Conservation (phyloP, 2,113 vertebrate species). For the Circaetus gallicus region DNA sequence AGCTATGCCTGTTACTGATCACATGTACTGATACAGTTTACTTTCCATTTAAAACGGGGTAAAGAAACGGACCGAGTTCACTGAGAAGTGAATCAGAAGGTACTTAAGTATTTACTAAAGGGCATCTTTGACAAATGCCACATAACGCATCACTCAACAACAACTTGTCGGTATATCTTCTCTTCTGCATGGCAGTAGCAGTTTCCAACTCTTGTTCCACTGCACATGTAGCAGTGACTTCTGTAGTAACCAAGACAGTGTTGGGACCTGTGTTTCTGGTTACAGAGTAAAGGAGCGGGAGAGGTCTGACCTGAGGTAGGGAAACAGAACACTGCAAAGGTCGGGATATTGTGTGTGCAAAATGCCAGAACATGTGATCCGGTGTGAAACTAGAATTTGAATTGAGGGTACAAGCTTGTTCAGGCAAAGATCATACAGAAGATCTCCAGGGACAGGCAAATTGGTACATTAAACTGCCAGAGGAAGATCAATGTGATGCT, state of each 20-base stretch:
- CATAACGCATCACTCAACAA: not conserved
- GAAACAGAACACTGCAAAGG: not conserved
- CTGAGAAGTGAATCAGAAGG: not conserved
- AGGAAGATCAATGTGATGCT: not conserved
- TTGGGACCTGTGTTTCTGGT: not conserved
- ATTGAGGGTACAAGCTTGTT: not conserved
- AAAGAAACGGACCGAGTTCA: not conserved
- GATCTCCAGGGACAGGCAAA: not conserved
- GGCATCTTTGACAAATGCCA: not conserved
- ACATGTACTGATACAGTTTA: not conserved
- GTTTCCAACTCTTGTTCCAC: not conserved
- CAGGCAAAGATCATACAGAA: not conserved
- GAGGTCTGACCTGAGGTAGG: not conserved
- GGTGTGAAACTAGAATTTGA: not conserved
- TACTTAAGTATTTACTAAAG: not conserved
- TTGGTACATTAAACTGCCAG: not conserved
- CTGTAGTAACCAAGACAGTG: not conserved
- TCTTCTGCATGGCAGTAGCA: not conserved
- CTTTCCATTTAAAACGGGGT: not conserved
- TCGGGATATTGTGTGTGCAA: fast-evolving
- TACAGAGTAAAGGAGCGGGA: not conserved
- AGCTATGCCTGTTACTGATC: not conserved
- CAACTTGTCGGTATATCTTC: not conserved
- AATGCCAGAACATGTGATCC: fast-evolving
- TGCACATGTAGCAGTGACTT: not conserved